Evolutionary conservation across 1,140 invertebrate genomes (phyloP), one percentile per base, ranked within the genome.

Genomic region (Pseudomyrmex gracilis): DNA sequence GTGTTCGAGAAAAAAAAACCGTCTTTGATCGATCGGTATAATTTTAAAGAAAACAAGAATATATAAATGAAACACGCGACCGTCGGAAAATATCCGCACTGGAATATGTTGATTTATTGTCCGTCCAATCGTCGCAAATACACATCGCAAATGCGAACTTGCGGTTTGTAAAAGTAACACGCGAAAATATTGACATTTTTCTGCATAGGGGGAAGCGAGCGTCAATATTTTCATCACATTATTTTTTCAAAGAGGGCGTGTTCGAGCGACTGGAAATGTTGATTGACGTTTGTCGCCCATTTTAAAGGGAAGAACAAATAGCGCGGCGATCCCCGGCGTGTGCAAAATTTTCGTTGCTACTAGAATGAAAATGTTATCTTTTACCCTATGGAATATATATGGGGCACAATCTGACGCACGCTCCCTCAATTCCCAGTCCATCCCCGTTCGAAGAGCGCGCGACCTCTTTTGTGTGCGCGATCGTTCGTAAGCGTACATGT

Each of bases 331-430:
- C 43, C 10, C 53, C 34, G 22, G 20, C 22, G 45, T 45, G 45
- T 20, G 53, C 76, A 45, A 80, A 80, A 60, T 71, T 80, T 66
- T 80, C 76, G 66, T 71, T 47, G 53, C 43, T 80, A 71, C 76
- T 71, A 71, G 76, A 70, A 80, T 71, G 76, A 80, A 80, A 80
- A 80, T 80, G 76, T 80, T 80, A 80, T 80, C 76, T 80, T 80
- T 80, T 71, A 80, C 45, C 66, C 5, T 34, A 34, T 34, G 22
- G 58, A n/a, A 20, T 43, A 80, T 80, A 80, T 70, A 78, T 71
- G 76, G 45, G 20, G 76, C 66, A 34, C 76, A 80, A 80, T 80
- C 76, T 80, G 76, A 80, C 71, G 66, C 71, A 71, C 58, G 76
- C 76, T 80, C 43, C 45, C 76, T 43, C 66, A 80, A 80, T 80